These are phyloP conservation scores for Drosophila nr. fundita DNA, from an alignment of 2,888 invertebrate genomes.

Conservation along the genomic window DNA sequence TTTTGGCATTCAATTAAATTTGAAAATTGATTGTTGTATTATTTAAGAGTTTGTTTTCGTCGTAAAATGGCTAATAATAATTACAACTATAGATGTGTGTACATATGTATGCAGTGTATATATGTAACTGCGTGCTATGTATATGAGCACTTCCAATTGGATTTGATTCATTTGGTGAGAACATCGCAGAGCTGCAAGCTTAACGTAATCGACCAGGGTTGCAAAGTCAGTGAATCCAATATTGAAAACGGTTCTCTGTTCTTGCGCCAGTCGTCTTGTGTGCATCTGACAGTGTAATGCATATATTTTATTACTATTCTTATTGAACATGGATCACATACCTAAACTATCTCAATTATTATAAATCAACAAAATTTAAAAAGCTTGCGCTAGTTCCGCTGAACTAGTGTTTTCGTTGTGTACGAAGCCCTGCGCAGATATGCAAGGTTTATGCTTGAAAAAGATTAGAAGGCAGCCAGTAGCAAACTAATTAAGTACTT, in stretches of 20 bases:
- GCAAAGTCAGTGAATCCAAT: neutral
- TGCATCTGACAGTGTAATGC: neutral
- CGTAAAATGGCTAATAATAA: slow-evolving; percentile 76
- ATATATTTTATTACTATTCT: neutral
- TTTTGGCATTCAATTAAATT: slow-evolving; percentile 53
- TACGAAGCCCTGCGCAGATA: slow-evolving; percentile 62
- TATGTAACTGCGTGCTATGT: slow-evolving; percentile 28
- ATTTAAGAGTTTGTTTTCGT: slow-evolving; percentile 74
- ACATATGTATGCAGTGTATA: slow-evolving; percentile 27
- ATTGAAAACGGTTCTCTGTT: neutral
- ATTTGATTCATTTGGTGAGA: slow-evolving; percentile 51
- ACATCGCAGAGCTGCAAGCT: slow-evolving; percentile 29
- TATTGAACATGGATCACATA: neutral
- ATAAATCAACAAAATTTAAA: neutral
- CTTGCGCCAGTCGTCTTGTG: too few species aligned
- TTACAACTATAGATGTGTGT: slow-evolving; percentile 44
- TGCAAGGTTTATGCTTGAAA: slow-evolving; percentile 65
- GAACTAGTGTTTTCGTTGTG: slow-evolving; percentile 26
- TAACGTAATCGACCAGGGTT: slow-evolving; percentile 44
- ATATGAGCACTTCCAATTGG: slow-evolving; percentile 47
- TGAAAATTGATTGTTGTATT: slow-evolving; percentile 42
- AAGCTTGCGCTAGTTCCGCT: slow-evolving; percentile 33
- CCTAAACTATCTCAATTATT: neutral
- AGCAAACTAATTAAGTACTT: slow-evolving; percentile 68
- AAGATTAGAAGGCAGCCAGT: slow-evolving; percentile 49